Evolutionary conservation across 2,888 invertebrate genomes (phyloP).

Genomic region (Globia sparganii): DNA sequence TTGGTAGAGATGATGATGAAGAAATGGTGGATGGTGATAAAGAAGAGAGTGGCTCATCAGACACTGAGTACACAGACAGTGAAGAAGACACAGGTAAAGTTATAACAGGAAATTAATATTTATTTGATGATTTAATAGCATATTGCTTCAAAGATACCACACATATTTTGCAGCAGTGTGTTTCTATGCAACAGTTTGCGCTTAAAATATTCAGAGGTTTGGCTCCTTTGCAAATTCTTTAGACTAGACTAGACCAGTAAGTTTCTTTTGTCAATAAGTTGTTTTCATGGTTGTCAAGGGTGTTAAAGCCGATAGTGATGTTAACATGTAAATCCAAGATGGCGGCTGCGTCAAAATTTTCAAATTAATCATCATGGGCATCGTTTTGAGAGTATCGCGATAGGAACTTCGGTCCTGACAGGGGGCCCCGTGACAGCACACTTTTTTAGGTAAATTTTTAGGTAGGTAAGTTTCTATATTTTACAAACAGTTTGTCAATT

Average conservation of each 20-base stretch:
- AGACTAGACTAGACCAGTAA: not conserved
- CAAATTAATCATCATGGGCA: not conserved
- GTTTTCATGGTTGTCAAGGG: too few relatives aligned
- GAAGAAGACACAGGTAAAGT: slow-evolving; percentile 94
- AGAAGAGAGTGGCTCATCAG: slow-evolving; percentile 93
- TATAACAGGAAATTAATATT: not conserved
- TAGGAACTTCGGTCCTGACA: not conserved
- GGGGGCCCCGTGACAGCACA: not conserved
- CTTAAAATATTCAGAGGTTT: not conserved
- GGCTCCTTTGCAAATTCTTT: not conserved
- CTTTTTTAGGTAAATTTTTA: not conserved
- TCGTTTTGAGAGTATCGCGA: not conserved
- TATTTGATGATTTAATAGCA: not conserved
- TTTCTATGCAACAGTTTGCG: not conserved
- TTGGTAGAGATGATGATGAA: slow-evolving; percentile 94
- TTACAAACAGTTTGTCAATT: not conserved
- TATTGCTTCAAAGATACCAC: not conserved
- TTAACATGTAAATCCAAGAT: not conserved
- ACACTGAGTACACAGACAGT: slow-evolving; percentile 96
- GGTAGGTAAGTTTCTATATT: not conserved
- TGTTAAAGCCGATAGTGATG: not conserved
- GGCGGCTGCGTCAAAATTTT: not conserved
- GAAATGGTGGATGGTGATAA: slow-evolving; percentile 92
- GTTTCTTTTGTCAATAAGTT: too few relatives aligned
- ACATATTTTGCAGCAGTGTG: not conserved